Evolutionary conservation across 2,797 vertebrate genomes (phyloP).

Genomic region (Trematomus bernacchii): DNA sequence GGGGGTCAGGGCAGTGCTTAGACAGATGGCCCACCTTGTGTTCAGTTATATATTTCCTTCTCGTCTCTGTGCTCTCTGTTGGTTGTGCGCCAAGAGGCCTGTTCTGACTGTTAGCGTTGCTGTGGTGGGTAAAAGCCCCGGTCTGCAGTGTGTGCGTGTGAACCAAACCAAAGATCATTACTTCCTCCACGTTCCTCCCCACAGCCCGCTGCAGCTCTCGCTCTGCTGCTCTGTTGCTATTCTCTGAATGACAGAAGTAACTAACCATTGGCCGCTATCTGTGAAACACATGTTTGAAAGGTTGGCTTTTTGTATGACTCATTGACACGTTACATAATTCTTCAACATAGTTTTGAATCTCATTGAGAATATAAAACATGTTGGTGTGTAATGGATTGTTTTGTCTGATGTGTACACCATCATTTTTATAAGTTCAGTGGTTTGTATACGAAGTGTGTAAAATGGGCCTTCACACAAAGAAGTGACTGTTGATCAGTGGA

Average conservation of each 20-base stretch:
- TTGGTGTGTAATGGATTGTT: background rate
- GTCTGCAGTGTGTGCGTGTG: constrained; percentile 25
- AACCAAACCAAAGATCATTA: constrained; percentile 60
- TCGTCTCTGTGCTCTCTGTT: background rate
- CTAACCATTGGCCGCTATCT: background rate
- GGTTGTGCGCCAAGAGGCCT: constrained; percentile 12
- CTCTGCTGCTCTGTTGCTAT: constrained; percentile 30
- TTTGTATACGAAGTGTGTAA: background rate
- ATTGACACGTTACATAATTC: background rate
- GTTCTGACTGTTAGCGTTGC: constrained; percentile 28
- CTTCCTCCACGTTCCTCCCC: constrained; percentile 67
- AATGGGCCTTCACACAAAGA: background rate
- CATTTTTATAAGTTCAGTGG: background rate
- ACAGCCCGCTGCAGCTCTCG: constrained; percentile 52
- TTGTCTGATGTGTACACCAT: background rate
- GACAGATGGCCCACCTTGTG: background rate
- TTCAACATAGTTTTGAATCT: background rate
- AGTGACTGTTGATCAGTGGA: background rate
- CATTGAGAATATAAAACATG: constrained; percentile 9
- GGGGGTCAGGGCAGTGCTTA: background rate
- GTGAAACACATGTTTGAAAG: constrained; percentile 8
- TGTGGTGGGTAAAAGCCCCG: constrained; percentile 36
- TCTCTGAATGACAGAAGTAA: constrained; percentile 43
- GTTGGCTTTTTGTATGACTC: constrained; percentile 1
- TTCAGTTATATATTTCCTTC: background rate